A percentile compares a stretch with the other conserved stretches of the same genome.
Conservation (phyloP, 92 coral and sea anemone genomes). For the Phenganax subtilis region DNA sequence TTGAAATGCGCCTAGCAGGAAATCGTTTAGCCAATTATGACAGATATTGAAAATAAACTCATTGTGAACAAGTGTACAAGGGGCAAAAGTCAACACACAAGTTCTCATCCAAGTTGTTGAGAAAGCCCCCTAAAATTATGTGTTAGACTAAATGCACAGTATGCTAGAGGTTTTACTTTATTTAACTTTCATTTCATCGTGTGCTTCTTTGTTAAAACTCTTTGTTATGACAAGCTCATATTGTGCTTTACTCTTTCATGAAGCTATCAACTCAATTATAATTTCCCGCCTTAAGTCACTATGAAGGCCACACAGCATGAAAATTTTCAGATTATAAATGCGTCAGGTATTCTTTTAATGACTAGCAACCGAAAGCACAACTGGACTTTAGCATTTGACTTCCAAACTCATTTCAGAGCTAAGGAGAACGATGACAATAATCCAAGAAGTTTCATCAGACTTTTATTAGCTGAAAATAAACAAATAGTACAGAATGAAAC, state of each 20-base stretch:
- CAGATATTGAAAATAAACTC: slow-evolving; percentile 37
- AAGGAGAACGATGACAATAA: neutral
- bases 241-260: slow-evolving; percentile 38
- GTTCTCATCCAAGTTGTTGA: neutral
- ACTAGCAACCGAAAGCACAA: neutral
- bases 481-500: neutral
- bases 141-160: slow-evolving; percentile 18
- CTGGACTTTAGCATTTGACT: neutral
- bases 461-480: neutral
- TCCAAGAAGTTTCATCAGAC: neutral
- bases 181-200: slow-evolving; percentile 12
- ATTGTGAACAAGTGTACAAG: neutral
- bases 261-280: slow-evolving; percentile 39
- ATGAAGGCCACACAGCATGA: slow-evolving; percentile 36
- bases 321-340: neutral
- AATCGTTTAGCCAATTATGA: slow-evolving; percentile 40
- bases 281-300: slow-evolving; percentile 36
- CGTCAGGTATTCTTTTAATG: neutral
- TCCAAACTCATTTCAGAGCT: neutral
- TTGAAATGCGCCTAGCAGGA: slow-evolving; percentile 32
- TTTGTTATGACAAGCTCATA: slow-evolving; percentile 15
- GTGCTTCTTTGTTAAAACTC: slow-evolving; percentile 12
- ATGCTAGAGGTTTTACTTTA: slow-evolving; percentile 16
- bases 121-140: neutral
- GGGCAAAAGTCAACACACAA: neutral